These are phyloP conservation scores for Myrmecophaga tridactyla DNA, from an alignment of 2,113 vertebrate species.

Conservation along the genomic window DNA sequence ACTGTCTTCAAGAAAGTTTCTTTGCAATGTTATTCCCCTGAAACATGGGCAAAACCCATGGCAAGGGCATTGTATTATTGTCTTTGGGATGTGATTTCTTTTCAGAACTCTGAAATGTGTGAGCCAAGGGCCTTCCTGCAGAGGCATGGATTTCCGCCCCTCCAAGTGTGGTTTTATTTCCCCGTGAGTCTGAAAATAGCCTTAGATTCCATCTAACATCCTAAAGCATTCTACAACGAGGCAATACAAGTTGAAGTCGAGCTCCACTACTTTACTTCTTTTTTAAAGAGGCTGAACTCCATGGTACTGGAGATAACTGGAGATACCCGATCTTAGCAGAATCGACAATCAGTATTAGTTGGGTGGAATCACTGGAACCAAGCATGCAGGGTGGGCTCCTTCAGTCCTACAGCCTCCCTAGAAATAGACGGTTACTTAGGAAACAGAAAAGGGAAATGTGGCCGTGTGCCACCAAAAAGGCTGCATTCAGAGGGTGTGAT, in stretches of 20 bases:
- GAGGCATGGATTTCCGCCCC: neutral
- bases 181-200: neutral
- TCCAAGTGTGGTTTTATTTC: neutral
- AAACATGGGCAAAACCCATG: neutral
- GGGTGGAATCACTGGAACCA: neutral
- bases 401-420: neutral
- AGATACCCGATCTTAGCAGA: neutral
- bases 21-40: neutral
- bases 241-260: neutral
- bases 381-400: neutral
- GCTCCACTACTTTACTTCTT: neutral
- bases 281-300: conserved; percentile 3
- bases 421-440: conserved; percentile 4
- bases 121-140: neutral
- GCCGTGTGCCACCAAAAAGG: neutral
- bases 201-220: neutral
- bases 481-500: neutral
- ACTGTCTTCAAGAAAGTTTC: neutral
- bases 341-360: neutral
- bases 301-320: neutral
- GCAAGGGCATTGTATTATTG: neutral
- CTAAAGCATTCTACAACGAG: neutral
- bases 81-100: neutral
- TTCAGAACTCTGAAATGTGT: neutral
- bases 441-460: neutral